Conservation (phyloP, 1,140 invertebrate species). For the Chionoecetes opilio region DNA sequence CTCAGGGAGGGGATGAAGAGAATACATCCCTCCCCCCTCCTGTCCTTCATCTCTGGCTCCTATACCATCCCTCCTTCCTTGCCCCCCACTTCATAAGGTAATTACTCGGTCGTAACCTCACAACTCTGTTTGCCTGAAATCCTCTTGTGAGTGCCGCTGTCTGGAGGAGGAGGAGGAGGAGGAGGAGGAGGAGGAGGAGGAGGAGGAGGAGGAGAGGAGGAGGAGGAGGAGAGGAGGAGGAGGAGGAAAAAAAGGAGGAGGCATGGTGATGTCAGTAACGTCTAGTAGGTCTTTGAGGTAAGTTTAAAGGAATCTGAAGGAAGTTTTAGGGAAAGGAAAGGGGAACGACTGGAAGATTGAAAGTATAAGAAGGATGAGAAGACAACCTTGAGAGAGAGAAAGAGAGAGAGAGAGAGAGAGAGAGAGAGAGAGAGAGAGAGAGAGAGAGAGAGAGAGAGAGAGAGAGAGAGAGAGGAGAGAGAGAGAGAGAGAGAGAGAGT, state of each 20-base stretch:
- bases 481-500: slow-evolving; percentile 8
- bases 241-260: no score
- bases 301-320: neutral
- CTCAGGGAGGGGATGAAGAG: neutral
- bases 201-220: neutral
- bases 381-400: neutral
- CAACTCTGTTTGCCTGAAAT: neutral
- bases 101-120: slow-evolving; percentile 1
- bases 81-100: slow-evolving; percentile 9
- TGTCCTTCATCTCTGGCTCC: neutral
- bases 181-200: neutral
- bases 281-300: neutral
- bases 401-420: neutral
- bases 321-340: slow-evolving; percentile 11
- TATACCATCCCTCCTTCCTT: neutral
- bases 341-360: neutral
- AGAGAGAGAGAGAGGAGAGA: neutral
- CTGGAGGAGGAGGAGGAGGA: slow-evolving; percentile 13
- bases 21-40: neutral
- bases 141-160: neutral
- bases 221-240: no score
- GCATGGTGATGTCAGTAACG: no score
- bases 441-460: neutral
- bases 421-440: neutral
- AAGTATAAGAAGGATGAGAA: neutral